These are phyloP conservation scores for Notodonta ziczac DNA, from an alignment of 2,888 invertebrate species.

Conservation along the genomic window DNA sequence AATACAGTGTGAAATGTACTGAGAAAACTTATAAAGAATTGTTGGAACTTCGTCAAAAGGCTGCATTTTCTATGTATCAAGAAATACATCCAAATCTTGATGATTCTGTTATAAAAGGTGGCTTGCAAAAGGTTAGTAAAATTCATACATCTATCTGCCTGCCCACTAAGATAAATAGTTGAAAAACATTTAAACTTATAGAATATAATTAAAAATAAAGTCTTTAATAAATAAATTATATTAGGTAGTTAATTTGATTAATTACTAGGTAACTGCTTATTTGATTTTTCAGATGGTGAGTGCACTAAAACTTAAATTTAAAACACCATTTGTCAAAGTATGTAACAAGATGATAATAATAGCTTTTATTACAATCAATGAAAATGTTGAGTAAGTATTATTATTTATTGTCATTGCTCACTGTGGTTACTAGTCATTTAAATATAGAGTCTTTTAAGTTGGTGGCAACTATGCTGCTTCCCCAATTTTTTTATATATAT, in stretches of 20 bases:
- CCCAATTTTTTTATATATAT: too few species aligned
- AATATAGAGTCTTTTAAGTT: too few species aligned
- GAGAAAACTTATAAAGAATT: constrained; percentile 54
- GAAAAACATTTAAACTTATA: too few species aligned
- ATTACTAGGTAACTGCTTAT: constrained; percentile 6
- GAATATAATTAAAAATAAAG: too few species aligned
- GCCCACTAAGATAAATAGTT: too few species aligned
- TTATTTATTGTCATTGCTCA: too few species aligned
- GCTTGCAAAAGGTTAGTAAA: constrained; percentile 47
- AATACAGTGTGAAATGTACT: constrained; percentile 58
- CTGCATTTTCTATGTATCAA: constrained; percentile 54
- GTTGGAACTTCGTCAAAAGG: constrained; percentile 54
- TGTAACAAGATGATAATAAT: constrained; percentile 67
- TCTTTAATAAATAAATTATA: too few species aligned
- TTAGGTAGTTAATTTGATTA: background rate
- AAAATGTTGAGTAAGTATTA: constrained; percentile 59
- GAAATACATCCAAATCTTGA: constrained; percentile 49
- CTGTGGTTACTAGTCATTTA: too few species aligned
- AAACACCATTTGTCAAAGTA: constrained; percentile 55
- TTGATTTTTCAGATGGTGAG: constrained; percentile 52
- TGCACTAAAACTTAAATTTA: constrained; percentile 47
- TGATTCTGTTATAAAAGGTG: constrained; percentile 47
- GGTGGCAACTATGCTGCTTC: too few species aligned
- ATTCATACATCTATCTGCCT: background rate
- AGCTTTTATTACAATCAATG: constrained; percentile 43